These are phyloP conservation scores for Petrolisthes cinctipes DNA, from an alignment of 2,888 invertebrate genomes.

Conservation along the genomic window DNA sequence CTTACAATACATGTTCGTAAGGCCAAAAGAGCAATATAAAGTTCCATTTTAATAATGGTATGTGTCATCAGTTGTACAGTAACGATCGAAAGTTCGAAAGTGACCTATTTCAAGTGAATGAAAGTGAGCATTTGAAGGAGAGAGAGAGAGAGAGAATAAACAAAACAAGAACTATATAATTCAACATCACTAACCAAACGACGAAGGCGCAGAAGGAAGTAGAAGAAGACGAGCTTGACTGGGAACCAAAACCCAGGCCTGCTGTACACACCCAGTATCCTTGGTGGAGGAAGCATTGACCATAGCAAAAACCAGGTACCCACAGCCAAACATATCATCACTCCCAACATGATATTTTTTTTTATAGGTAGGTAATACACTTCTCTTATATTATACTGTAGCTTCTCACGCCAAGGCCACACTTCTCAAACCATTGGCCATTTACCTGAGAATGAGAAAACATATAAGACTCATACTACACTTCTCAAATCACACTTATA, in stretches of 20 bases:
- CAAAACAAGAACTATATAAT: too few species aligned
- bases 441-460: background rate
- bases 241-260: slow-evolving; percentile 45
- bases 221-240: slow-evolving; percentile 43
- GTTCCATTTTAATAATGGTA: too few species aligned
- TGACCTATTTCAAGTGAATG: background rate
- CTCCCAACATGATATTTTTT: background rate
- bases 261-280: slow-evolving; percentile 48
- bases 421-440: background rate
- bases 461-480: background rate
- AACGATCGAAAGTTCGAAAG: too few species aligned
- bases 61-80: too few species aligned
- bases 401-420: background rate
- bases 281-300: slow-evolving; percentile 22
- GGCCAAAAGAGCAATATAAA: too few species aligned
- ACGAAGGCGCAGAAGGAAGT: slow-evolving; percentile 36
- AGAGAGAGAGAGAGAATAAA: background rate
- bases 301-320: slow-evolving; percentile 36
- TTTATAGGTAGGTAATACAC: background rate
- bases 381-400: background rate
- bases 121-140: background rate
- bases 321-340: slow-evolving; percentile 20
- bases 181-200: slow-evolving; percentile 34
- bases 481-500: too few species aligned
- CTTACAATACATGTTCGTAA: too few species aligned